Conservation (phyloP, 2,113 vertebrate genomes). For the Pagrus major region DNA sequence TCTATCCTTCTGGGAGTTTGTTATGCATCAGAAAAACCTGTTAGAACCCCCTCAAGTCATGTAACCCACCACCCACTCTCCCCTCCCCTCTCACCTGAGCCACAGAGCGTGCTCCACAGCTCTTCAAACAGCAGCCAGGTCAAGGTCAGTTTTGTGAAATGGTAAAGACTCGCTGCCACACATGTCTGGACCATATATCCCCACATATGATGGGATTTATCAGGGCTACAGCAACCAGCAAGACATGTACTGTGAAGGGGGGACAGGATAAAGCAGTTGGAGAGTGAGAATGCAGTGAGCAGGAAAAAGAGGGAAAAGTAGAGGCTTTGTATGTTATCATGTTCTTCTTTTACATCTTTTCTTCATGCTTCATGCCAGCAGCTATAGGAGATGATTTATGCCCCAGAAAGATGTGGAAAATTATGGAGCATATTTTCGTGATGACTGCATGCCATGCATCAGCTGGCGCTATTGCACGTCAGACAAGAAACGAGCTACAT, state of each 20-base stretch:
- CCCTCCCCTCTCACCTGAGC: conserved; percentile 36
- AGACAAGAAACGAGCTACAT: conserved; percentile 17
- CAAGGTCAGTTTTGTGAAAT: conserved; percentile 61
- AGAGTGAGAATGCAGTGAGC: background rate
- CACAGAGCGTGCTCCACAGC: conserved; percentile 11
- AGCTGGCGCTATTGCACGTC: conserved; percentile 14
- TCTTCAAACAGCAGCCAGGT: conserved; percentile 64
- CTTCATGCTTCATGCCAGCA: conserved; percentile 2
- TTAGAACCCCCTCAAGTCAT: conserved; percentile 34
- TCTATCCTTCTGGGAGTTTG: conserved; percentile 32
- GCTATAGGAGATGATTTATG: conserved; percentile 14
- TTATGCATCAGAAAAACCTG: conserved; percentile 49
- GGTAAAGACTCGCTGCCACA: conserved; percentile 10
- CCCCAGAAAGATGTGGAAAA: conserved; percentile 3
- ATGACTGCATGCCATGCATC: conserved; percentile 23
- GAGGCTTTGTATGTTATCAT: background rate
- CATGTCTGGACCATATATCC: conserved; percentile 30
- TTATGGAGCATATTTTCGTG: conserved; percentile 16
- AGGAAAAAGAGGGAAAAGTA: conserved; percentile 9
- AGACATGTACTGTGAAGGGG: conserved; percentile 7
- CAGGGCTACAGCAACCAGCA: background rate
- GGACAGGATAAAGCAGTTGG: conserved; percentile 23
- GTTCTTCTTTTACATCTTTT: background rate
- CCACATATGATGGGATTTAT: conserved; percentile 13
- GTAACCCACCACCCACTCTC: background rate